Evolutionary conservation across 2,797 vertebrate species (phyloP), one percentile per base, ranked within the genome.

Genomic region (Sebastes minor): DNA sequence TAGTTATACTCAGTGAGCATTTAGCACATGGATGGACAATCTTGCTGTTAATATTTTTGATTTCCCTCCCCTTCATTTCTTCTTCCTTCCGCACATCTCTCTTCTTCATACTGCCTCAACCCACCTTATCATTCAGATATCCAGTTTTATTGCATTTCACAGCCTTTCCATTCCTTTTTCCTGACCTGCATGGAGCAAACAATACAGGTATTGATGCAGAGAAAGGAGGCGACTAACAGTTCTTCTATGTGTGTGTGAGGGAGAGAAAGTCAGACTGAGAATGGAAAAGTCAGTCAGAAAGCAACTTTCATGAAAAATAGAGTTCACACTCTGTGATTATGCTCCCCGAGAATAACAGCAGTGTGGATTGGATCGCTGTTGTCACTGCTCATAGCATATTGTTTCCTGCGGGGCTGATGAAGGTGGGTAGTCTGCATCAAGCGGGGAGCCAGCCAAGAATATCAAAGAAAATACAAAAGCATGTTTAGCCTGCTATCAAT

Each of bases 361-460:
- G 59, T 74, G 83, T 74, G 67, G 80, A 90, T 81, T 90, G 71
- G 63, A 76, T 84, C 28, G 6, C 67, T 65, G 72, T 65, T 87
- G 81, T 78, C 38, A 53, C 25, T 72, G 66, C 86, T 86, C 77
- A 68, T 20, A 77, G 61, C 53, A 16, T 35, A 71, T 77, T 81
- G 83, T 88, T 85, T 90, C 86, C 85, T 83, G 82, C 70, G 27
- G 81, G 30, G 88, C 68, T 85, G 83, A 71, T 73, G 61, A 74
- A 78, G 79, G 70, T 65, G 28, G 63, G 78, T 68, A 42, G 81
- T 81, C 74, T 27, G 76, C 81, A 74, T 70, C 76, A 77, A 73
- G 71, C 74, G 20, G 83, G 30, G 64, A 85, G n/a, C 8, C 38
- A 65, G 42, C 69, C 23, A 28, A 71, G 75, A 85, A 75, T 71